phyloP scores from a whole-genome alignment of 2,797 vertebrate genomes.

The Sebastes vulpes region DNA sequence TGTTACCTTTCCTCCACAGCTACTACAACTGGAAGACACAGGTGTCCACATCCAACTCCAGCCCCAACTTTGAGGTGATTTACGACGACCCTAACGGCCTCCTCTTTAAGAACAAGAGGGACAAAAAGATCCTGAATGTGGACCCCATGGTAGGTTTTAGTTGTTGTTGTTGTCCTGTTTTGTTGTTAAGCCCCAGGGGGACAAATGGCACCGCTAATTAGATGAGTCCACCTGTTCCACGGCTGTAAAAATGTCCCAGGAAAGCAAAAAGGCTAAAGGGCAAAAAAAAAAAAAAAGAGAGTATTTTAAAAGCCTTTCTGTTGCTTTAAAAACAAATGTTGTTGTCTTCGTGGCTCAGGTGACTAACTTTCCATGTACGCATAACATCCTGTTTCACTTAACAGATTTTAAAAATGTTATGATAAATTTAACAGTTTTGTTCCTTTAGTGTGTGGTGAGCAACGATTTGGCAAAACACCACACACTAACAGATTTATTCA shows the following conservation, averaged over 20 bases:
- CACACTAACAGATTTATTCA: too few relatives aligned
- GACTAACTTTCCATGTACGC: background rate
- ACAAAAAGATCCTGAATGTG: constrained; percentile 89
- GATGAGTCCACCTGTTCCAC: constrained; percentile 46
- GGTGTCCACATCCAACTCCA: constrained; percentile 83
- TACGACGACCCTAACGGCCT: constrained; percentile 85
- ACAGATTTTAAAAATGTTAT: too few relatives aligned
- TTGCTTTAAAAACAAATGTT: background rate
- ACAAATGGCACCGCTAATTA: constrained; percentile 38
- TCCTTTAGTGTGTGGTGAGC: too few relatives aligned
- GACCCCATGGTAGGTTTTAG: constrained; percentile 87
- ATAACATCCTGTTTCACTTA: background rate
- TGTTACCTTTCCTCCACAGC: constrained; percentile 70
- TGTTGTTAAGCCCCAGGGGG: constrained; percentile 10
- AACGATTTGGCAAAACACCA: too few relatives aligned
- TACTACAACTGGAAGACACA: constrained; percentile 93
- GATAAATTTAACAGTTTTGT: too few relatives aligned
- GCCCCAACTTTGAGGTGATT: constrained; percentile 90
- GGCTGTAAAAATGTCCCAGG: constrained; percentile 35
- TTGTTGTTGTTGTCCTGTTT: constrained; percentile 21
- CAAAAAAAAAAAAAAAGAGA: background rate
- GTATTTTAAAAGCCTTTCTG: background rate
- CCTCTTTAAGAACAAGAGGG: constrained; percentile 89
- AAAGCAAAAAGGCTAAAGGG: background rate
- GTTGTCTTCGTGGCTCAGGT: background rate